Evolutionary conservation across 2,888 invertebrate species (phyloP), one percentile per base, ranked within the genome.

Genomic region (Netelia melanura): DNA sequence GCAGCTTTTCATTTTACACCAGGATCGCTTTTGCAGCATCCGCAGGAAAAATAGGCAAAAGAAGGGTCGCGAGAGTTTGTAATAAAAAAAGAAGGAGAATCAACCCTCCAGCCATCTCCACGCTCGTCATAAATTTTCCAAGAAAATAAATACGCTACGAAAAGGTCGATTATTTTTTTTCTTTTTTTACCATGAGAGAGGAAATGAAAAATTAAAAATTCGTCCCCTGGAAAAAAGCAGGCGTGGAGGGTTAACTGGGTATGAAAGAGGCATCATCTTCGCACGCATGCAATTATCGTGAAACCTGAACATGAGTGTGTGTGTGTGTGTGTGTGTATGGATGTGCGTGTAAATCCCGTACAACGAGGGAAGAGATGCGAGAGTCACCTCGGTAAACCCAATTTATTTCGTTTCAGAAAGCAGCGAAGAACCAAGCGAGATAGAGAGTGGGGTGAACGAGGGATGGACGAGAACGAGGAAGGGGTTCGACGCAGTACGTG

Each of bases 381-480:
- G 77, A 83, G 85, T 81, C 86, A 85, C 87, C 89, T 90, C 89
- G 86, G 91, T 91, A 91, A 92, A 92, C 90, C 91, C 91, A 92
- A 93, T 93, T 93, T 93, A 93, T 92, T 93, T 93, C 90, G 90
- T 92, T 92, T 87, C 90, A 87, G 89, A 87, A 87, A 62, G 58
- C 44, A 62, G 48, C 77, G 76, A 56, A 54, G 75, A 71, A 75
- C 58, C 56, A 48, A 58, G 54, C 3, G 14, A 9, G 21, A 77
- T 88, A 88, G 89, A 83, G 87, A 90, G 89, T 87, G 91, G 89
- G 90, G 90, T 90, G 87, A 90, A 88, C 86, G 77, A 81, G 72
- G 88, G 88, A 86, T 81, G 87, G 87, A 89, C 85, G 79, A 68
- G 78, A 44, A 30, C 65, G 58, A 67, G 52, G 71, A 67, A 62